Percentiles rank a stretch among this genome's conserved stretches.
These are phyloP conservation scores for Romanogobio albipinnatus DNA, from an alignment of 2,113 vertebrate genomes.

Conservation along the genomic window DNA sequence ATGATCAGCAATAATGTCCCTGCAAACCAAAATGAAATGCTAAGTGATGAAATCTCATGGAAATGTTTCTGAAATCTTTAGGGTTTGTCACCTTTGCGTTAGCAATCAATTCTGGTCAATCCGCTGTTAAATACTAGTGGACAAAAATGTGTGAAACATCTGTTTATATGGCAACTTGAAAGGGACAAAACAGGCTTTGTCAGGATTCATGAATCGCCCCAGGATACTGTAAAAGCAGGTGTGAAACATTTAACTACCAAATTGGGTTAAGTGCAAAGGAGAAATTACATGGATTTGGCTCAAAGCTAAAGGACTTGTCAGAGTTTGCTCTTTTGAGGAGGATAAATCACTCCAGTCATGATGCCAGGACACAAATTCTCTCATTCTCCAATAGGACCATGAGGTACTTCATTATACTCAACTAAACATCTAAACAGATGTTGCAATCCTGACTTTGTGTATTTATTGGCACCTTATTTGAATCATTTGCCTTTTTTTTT, in stretches of 20 bases:
- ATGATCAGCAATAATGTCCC: background rate
- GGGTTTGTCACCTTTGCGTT: background rate
- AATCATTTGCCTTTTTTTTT: background rate
- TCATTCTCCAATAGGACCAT: constrained; percentile 3
- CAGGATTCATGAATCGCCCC: constrained; percentile 35
- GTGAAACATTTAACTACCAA: constrained; percentile 53
- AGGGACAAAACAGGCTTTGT: constrained; percentile 31
- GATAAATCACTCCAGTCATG: constrained; percentile 42
- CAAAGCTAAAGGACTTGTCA: constrained; percentile 54
- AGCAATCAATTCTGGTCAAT: background rate
- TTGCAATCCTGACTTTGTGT: background rate
- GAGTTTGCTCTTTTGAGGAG: constrained; percentile 54
- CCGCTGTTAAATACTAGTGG: background rate
- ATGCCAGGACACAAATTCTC: constrained; percentile 10
- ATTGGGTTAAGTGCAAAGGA: constrained; percentile 54
- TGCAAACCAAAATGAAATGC: background rate
- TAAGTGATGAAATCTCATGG: background rate
- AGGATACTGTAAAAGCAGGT: constrained; percentile 41
- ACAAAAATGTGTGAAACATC: constrained; percentile 43
- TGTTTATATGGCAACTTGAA: constrained; percentile 45
- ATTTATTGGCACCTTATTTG: constrained; percentile 23
- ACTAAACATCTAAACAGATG: background rate
- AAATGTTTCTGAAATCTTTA: background rate
- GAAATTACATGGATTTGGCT: constrained; percentile 48
- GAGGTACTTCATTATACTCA: constrained; percentile 4